phyloP scores from a whole-genome alignment of 2,888 invertebrate species.

The Marronus borbonicus region DNA sequence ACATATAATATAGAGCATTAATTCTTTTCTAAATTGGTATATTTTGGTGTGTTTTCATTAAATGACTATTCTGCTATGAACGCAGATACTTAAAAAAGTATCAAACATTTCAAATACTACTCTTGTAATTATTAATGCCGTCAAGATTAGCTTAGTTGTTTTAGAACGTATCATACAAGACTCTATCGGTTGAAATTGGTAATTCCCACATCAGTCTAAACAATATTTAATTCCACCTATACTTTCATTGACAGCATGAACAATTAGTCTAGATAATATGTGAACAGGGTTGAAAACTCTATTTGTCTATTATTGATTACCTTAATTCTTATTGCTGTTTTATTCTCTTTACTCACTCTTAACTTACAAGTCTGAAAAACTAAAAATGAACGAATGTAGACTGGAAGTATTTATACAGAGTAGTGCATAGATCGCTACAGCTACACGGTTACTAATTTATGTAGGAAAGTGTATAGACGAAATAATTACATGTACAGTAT shows the following conservation, averaged over 20 bases:
- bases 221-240: too few species aligned
- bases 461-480: conserved; percentile 27
- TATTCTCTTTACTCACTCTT: conserved; percentile 8
- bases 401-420: conserved; percentile 14
- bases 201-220: too few species aligned
- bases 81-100: conserved; percentile 27
- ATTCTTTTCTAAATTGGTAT: conserved; percentile 20
- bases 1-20: conserved; percentile 27
- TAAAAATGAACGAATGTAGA: background rate
- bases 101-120: conserved; percentile 39
- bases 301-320: conserved; percentile 18
- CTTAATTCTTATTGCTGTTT: conserved; percentile 8
- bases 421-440: conserved; percentile 17
- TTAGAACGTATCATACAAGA: background rate
- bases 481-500: conserved; percentile 27
- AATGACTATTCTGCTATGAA: conserved; percentile 26
- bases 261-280: conserved; percentile 22
- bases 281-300: conserved; percentile 41
- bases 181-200: background rate
- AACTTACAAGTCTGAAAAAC: conserved; percentile 11
- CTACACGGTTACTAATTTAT: conserved; percentile 23
- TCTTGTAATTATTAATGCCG: conserved; percentile 29
- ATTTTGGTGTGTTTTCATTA: conserved; percentile 32
- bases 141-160: background rate
- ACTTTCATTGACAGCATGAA: conserved; percentile 1